A percentile compares a stretch with the other conserved stretches of the same genome.
These are phyloP conservation scores for Tragelaphus imberbis DNA, from an alignment of 2,113 vertebrate genomes.

Conservation along the genomic window DNA sequence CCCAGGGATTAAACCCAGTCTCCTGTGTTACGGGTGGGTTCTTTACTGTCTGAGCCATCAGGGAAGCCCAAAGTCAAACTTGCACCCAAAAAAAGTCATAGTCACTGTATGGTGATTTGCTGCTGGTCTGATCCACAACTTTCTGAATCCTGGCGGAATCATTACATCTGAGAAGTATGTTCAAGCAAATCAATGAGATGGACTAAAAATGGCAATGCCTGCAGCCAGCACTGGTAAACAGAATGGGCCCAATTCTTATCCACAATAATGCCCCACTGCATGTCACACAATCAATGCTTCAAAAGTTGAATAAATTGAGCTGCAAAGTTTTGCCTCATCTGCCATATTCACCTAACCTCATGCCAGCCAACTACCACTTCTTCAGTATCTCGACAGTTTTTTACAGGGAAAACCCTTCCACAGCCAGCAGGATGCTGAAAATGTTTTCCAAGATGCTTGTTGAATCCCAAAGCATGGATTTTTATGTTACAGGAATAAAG, in stretches of 20 bases:
- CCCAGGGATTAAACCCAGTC: fast-evolving
- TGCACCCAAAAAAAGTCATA: not conserved
- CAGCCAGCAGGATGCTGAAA: not conserved
- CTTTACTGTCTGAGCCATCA: not conserved
- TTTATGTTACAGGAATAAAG: not conserved
- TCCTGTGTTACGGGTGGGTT: not conserved
- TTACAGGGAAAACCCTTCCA: not conserved
- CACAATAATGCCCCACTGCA: not conserved
- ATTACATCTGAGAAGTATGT: not conserved
- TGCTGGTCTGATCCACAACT: not conserved
- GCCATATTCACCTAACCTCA: not conserved
- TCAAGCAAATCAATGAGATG: not conserved
- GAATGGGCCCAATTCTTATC: not conserved
- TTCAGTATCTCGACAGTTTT: not conserved
- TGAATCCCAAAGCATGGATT: not conserved
- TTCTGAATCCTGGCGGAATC: not conserved
- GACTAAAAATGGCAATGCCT: not conserved
- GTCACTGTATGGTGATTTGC: not conserved
- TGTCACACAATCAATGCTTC: not conserved
- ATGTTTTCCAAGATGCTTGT: not conserved
- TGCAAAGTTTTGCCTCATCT: not conserved
- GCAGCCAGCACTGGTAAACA: not conserved
- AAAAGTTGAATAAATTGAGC: not conserved
- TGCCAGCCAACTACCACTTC: not conserved
- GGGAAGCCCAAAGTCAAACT: not conserved